Evolutionary conservation across 2,888 invertebrate genomes (phyloP), one percentile per base, ranked within the genome.

Genomic region (Orthosia gothica): DNA sequence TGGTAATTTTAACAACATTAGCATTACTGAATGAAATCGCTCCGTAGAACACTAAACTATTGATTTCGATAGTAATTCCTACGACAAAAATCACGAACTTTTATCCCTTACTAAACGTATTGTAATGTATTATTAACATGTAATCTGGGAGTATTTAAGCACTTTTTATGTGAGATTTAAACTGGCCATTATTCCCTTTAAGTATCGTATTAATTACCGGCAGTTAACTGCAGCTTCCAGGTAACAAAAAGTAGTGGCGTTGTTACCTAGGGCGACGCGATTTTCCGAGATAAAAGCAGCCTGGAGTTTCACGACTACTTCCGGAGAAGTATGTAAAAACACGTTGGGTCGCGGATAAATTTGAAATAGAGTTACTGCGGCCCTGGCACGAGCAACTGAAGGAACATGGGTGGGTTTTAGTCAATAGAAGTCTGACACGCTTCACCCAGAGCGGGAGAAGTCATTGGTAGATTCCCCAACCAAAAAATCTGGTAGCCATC

Each of bases 131-230:
- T n/a, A n/a, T n/a, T n/a, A n/a, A 20, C n/a, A 59, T 40, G 62
- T 74, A 66, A 82, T 68, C 68, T 16, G 32, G 16, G 52, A 23
- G 77, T 67, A 57, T 63, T 40, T 58, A 64, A 66, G 59, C 55
- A 61, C 74, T 79, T 68, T 70, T 79, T 65, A 75, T 58, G 58
- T 79, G 75, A 70, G 80, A 79, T 83, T 83, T 79, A 79, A 80
- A 83, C 68, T 26, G 58, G 66, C 66, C 52, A 82, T 82, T 79
- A 72, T 77, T 79, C 70, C 74, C 58, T 73, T 70, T 70, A 82
- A 80, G 71, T 83, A 62, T 63, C 55, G 55, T 63, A 82, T 79
- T 84, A 77, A 83, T 85, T 78, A 73, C 73, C 16, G 52, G 73
- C 59, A 70, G 70, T 84, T 77, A 78, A 82, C 63, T 81, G 57